Base-by-base conservation (phyloP, 2,113 vertebrate genomes). In the Scomber colias region DNA sequence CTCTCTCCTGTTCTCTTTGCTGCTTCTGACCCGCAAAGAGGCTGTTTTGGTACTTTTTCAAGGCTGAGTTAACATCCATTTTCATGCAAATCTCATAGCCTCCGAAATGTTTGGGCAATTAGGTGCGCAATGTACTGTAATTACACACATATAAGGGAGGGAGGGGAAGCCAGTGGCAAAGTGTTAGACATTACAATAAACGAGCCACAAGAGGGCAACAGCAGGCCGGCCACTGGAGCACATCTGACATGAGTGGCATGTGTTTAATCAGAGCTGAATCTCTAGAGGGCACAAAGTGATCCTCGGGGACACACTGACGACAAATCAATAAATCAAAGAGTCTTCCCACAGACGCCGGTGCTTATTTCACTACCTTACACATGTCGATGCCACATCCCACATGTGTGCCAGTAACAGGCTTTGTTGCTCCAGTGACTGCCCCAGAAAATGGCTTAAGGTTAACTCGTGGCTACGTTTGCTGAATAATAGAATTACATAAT, bases 401-500 rank as follows among this genome's bases (percentile, higher is more conserved):
- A 19, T 51, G 59, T 48, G 67, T 79, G 60, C 64, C 73, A 30
- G 51, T 21, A 19, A 64, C 63, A 0, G 60, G 11, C 69, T 75
- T 51, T 21, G 54, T 75, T 72, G 79, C 73, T 60, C 31, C 64
- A 49, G 19, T 10, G 56, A 46, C 83, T 24, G 14, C 9, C 66
- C 45, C 1, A 16, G 8, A 24, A 84, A 69, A 80, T 50, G 65
- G 64, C 81, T 82, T 57, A n/a, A 71, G 79, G 72, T 86, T 60
- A 78, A 76, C 60, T 65, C 59, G 24, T 3, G 21, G 53, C 65
- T 55, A 27, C 8, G 14, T 72, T 67, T 62, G 44, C 63, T 71
- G 81, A 87, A 89, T 78, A 85, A 84, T 50, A 61, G 54, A 64
- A 89, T 93, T 89, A 90, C 77, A 59, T 88, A 88, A 91, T 85